These are phyloP conservation scores for Euclidia mi DNA, from an alignment of 2,888 invertebrate genomes.

Conservation along the genomic window DNA sequence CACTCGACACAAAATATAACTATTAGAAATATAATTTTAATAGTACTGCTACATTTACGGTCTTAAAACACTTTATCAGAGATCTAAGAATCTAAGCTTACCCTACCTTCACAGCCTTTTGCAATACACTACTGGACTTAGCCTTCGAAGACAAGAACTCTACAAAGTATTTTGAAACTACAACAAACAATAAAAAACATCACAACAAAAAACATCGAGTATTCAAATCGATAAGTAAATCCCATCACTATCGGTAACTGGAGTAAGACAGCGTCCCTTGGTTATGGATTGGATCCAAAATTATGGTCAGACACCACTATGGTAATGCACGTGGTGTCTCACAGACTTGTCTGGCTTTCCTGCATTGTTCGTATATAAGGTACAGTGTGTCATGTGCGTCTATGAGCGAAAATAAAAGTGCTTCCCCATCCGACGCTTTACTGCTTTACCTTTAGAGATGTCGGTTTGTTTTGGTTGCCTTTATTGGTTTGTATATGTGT, in stretches of 20 bases:
- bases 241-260: conserved; percentile 61
- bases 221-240: conserved; percentile 2
- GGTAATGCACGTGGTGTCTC: conserved; percentile 83
- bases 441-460: conserved; percentile 31
- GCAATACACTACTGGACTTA: too few relatives aligned
- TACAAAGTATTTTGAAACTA: too few relatives aligned
- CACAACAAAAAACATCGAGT: conserved; percentile 4
- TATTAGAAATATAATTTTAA: too few relatives aligned
- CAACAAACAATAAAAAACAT: too few relatives aligned
- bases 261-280: conserved; percentile 72
- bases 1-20: too few relatives aligned
- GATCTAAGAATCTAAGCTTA: too few relatives aligned
- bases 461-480: conserved; percentile 39
- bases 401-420: conserved; percentile 52
- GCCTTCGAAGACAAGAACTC: too few relatives aligned
- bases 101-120: too few relatives aligned
- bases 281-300: conserved; percentile 84
- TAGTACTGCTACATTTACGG: too few relatives aligned
- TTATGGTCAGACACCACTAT: conserved; percentile 79
- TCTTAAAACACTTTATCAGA: too few relatives aligned
- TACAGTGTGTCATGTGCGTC: conserved; percentile 29
- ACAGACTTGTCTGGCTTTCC: conserved; percentile 58
- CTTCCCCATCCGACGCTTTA: conserved; percentile 32
- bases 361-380: conserved; percentile 56
- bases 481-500: conserved; percentile 17